phyloP scores from a whole-genome alignment of 2,113 vertebrate species.

The Ploceus nigricollis region DNA sequence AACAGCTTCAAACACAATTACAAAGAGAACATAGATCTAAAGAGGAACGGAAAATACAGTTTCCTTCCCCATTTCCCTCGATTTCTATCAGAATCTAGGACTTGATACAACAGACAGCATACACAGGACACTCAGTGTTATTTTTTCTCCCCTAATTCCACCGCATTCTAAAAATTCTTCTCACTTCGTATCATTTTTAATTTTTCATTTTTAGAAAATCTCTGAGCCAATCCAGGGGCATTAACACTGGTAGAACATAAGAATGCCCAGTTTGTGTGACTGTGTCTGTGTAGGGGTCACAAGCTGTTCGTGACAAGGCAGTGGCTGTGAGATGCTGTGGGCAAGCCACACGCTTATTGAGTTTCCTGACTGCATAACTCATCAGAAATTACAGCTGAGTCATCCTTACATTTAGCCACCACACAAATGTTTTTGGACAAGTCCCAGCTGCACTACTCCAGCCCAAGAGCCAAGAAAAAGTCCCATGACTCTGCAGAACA shows the following conservation, averaged over 20 bases:
- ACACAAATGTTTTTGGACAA: background rate
- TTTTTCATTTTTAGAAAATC: background rate
- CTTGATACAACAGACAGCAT: background rate
- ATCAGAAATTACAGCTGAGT: constrained; percentile 37
- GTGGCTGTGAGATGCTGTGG: fast-evolving
- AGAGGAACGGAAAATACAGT: background rate
- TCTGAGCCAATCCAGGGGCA: background rate
- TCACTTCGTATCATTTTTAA: fast-evolving
- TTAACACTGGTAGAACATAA: background rate
- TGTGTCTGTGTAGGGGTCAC: background rate
- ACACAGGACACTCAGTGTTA: background rate
- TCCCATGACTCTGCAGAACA: constrained; percentile 13
- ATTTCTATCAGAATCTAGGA: background rate
- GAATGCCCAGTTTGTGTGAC: background rate
- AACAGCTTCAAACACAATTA: background rate
- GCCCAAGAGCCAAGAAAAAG: background rate
- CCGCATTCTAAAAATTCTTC: background rate
- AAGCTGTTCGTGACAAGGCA: background rate
- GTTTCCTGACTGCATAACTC: background rate
- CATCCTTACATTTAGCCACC: constrained; percentile 29
- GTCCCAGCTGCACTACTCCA: background rate
- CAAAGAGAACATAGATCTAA: background rate
- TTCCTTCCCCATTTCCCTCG: background rate
- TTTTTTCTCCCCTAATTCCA: background rate
- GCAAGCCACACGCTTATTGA: background rate